Base-by-base conservation (phyloP, 2,113 vertebrate genomes). In the Lycocorax pyrrhopterus region DNA sequence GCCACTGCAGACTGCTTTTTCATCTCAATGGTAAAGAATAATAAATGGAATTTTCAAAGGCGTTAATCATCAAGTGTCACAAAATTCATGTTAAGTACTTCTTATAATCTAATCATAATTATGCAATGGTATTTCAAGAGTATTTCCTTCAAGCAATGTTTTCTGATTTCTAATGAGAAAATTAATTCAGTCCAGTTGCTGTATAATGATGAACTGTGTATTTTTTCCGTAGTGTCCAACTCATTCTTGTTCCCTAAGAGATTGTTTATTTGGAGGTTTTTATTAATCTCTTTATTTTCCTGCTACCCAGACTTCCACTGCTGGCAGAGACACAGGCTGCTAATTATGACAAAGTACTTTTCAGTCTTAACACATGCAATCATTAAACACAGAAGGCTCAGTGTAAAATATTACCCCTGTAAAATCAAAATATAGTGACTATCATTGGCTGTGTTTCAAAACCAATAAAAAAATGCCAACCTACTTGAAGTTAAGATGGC, bases 301-400 rank as follows among this genome's bases (percentile, higher is more conserved):
- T 75, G 5, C 14, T 41, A 64, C 37, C 6, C 16, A 43, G 43
- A 75, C 41, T 79, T 78, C 17, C 19, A 49, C 11, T 84, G 22
- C 29, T 84, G 49, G 23, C 60, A 81, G 30, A 68, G 26, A 37
- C 5, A 60, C 8, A 49, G 44, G 16, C 33, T 91, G 27, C 18
- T 89, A 83, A 83, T 77, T 93, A 79, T 67, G 67, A 90, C 29
- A 88, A 92, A 95, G 16, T 41, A 52, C 20, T 69, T 83, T 56
- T 53, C 49, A 72, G 16, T 76, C 39, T 72, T 90, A 85, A 16
- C 26, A 73, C 49, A 78, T 37, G 10, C 13, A 85, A 59, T 60
- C 71, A 64, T 75, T 79, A 76, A 85, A 83, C 21, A 75, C 33
- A 76, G 51, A 33, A 83, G 16, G 19, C 81, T 33, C 16, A 47